Evolutionary conservation across 2,113 vertebrate species (phyloP), one percentile per base, ranked within the genome.

Genomic region (Pelecanus crispus): DNA sequence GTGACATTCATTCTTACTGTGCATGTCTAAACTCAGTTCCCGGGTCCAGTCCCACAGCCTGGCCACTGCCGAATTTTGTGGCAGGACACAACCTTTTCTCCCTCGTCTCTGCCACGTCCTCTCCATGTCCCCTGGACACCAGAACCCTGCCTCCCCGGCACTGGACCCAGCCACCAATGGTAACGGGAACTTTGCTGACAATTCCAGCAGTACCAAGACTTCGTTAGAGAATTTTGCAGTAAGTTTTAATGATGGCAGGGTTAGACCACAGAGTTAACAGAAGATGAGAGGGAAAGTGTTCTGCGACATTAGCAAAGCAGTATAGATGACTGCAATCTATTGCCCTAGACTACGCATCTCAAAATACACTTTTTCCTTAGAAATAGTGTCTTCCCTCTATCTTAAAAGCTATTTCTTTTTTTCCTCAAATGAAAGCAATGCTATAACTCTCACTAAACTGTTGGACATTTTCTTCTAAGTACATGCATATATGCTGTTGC

Each of bases 161-260:
- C 53, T n/a, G n/a, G 28, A 38, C 9, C 18, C 1, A 2, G 32
- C 11, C 13, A 21, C 47, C 0, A 2, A 22, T 38, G 38, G 44
- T 63, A 52, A 70, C 6, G 11, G 50, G 16, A 84, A 40, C 17
- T 52, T 75, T 52, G 11, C 56, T 36, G 22, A 21, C 45, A 66
- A 52, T 52, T 40, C 40, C 56, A 77, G 42, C 0, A 0, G 18
- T 22, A 61, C 34, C 26, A 50, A 55, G 42, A 40, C 31, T 66
- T 75, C 1, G 1, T 40, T 11, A 42, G 36, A 55, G 17, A 67
- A 34, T 66, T 62, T 71, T 77, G 28, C 36, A 50, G 22, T 56
- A 49, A 14, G 49, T 56, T 91, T 52, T 79, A 68, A 52, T 32
- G 34, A 45, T 1, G 9, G 24, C 62, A 85, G 55, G 29, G 71